These are phyloP conservation scores for Macaca mulatta DNA, from an alignment of 2,113 vertebrate species.

Conservation along the genomic window DNA sequence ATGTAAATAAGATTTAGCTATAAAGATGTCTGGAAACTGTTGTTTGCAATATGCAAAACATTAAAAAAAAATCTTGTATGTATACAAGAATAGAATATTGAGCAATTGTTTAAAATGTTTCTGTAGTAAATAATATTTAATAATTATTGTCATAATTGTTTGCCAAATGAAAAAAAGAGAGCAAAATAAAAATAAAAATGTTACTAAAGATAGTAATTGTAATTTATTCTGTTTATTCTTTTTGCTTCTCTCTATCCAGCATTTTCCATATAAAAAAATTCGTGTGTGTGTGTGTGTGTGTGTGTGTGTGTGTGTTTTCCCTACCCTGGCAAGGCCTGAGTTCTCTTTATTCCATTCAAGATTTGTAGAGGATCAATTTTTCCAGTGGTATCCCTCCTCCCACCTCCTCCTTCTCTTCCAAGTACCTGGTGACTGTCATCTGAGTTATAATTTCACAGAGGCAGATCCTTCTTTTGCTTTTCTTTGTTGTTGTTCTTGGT, in stretches of 20 bases:
- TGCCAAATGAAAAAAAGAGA: not conserved
- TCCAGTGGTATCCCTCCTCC: not conserved
- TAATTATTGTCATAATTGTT: not conserved
- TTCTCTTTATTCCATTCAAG: not conserved
- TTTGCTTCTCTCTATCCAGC: not conserved
- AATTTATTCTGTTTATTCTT: not conserved
- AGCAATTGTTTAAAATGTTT: not conserved
- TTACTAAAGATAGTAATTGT: not conserved
- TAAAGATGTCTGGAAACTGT: not conserved
- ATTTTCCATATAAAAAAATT: not conserved
- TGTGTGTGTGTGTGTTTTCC: accelerated
- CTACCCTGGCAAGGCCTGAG: not conserved
- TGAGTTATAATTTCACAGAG: not conserved
- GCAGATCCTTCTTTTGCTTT: not conserved
- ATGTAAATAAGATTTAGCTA: not conserved
- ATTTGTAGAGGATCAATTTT: not conserved
- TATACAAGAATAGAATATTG: not conserved
- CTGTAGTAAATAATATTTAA: not conserved
- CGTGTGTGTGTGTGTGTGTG: too few species aligned
- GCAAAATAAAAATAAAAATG: not conserved
- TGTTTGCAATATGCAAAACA: not conserved
- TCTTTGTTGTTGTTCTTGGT: not conserved
- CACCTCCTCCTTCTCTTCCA: not conserved
- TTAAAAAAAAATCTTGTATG: accelerated
- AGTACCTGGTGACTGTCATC: too few species aligned